Evolutionary conservation across 92 coral and sea anemone genomes (phyloP), one percentile per base, ranked within the genome.

Genomic region (Parazoanthus darwini): DNA sequence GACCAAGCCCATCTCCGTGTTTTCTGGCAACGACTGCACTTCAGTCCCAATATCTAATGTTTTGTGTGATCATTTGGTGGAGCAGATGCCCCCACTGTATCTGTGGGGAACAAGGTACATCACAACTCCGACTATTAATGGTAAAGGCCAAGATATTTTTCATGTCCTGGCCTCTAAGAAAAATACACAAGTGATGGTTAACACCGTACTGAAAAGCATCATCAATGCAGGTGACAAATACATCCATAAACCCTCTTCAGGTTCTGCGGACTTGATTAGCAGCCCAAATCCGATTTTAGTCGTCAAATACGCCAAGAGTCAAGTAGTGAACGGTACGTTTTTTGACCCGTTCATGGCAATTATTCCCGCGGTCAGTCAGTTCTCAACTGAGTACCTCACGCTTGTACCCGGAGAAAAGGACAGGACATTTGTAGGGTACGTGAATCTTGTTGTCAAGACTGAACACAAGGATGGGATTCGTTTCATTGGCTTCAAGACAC

Each of bases 11-110:
- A 77, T 96, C 14, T 94, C 98, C 3, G 96, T 96, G 37, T 94
- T 91, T 88, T 93, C 98, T 37, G 98, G 98, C 43, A 85, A 92
- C 74, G 98, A 96, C 39, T 96, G 98, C 78, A 93, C 98, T 6
- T 78, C 88, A 33, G 93, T 96, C 9, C 98, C 98, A 25, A 8
- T 14, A 1, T 3, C 86, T 9, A 77, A 68, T 37, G 43, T 13
- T 2, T 86, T 92, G 39, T 96, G 98, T 81, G 96, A 94, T 77
- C 96, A 94, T 77, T 86, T 96, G 44, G 96, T 94, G 0, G 98
- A 96, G 82, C 97, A 94, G 86, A 77, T 96, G 4, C 97, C 96
- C 4, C 98, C 98, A 0, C 90, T 95, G 10, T 67, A 71, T n/a
- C 43, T 90, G 8, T 93, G 96, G 96, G 98, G 98, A 5, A 86